Evolutionary conservation across 1,140 invertebrate species (phyloP), one percentile per base, ranked within the genome.

Genomic region (Macrostomum lignano): DNA sequence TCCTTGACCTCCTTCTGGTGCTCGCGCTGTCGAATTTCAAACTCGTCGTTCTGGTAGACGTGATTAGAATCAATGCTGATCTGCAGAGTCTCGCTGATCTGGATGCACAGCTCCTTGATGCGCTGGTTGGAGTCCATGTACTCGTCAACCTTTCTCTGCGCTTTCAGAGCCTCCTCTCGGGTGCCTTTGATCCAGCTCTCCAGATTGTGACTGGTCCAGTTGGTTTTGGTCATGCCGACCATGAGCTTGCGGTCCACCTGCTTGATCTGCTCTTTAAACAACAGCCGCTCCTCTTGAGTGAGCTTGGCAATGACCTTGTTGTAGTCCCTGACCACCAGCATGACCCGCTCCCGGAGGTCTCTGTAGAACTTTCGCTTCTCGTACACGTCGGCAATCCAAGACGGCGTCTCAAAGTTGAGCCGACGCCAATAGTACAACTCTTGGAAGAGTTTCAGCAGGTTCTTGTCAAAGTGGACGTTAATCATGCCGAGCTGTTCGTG

Each of bases 91-190:
- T 70, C 66, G 45, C 70, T 74, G 36, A 81, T 73, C 45, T 68
- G 66, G 44, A 74, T 70, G 57, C 72, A 74, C 35, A 72, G 63
- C 42, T 63, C 64, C 0, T 70, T 62, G 38, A 79, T 69, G 44
- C 71, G 63, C 7, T 65, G 46, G 51, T 76, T 76, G 31, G 68
- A 69, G 20, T 61, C 63, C 56, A 81, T 81, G 45, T 77, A 79
- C 14, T 70, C 66, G 34, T 73, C 67, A 0, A 78, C 57, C 38
- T 72, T 70, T 25, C 68, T 60, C 58, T 72, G 68, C 6, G 52
- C 25, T 35, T 47, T 58, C 46, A 19, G 73, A 47, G 42, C 64
- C 58, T n/a, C n/a, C n/a, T n/a, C n/a, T n/a, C n/a, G n/a, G n/a
- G n/a, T n/a, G n/a, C n/a, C n/a, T n/a, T n/a, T n/a, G n/a, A n/a